Evolutionary conservation across 2,113 vertebrate genomes (phyloP), one percentile per base, ranked within the genome.

Genomic region (Gambusia affinis): DNA sequence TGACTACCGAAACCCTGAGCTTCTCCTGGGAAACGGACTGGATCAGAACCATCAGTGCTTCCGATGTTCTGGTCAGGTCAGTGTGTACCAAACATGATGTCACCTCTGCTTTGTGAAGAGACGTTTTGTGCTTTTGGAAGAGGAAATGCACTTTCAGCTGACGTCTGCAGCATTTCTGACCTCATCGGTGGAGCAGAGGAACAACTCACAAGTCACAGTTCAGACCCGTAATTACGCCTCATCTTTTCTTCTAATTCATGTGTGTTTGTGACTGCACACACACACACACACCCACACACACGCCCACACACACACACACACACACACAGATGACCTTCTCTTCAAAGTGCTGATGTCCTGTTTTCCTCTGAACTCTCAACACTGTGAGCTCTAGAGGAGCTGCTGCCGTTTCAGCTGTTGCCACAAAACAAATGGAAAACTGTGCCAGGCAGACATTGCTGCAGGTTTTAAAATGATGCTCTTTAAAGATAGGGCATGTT

Each of bases 401-500:
- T 2, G 28, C 74, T 19, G 54, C 64, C 12, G 30, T 70, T 77
- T 37, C 83, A 75, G 79, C 84, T 82, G 87, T 87, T 90, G 87
- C 85, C 87, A 91, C 79, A 87, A 91, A 80, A 91, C 89, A 78
- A 89, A 89, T 79, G 65, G 68, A 74, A 78, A 66, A 85, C 70
- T 74, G 60, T 67, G 70, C 78, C 61, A 19, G 66, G 66, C 44
- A 70, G 28, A 39, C 67, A 69, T 57, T 75, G 8, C 12, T 27
- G 68, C 64, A 76, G 44, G 28, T 28, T 61, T 33, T 28, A 73
- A 71, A 73, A 19, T 15, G 65, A 17, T 44, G 42, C 30, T 12
- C 66, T 11, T 70, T 33, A 35, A 54, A 64, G 54, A 37, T 61
- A 47, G 67, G 72, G 60, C 28, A 24, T 69, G 62, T 22, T 22